phyloP scores from a whole-genome alignment of 2,113 vertebrate genomes.

The Sus scrofa region T2T-Sscrofa CM000812.6:174400001-174400500 shows the following conservation, averaged over 20 bases:
- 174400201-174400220: neutral
- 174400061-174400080: neutral
- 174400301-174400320: neutral
- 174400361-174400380: neutral
- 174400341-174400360: neutral
- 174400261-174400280: neutral
- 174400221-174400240: neutral
- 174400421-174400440: neutral
- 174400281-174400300: neutral
- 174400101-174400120: neutral
- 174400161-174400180: neutral
- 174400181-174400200: neutral
- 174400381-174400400: neutral
- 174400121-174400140: neutral
- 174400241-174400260: neutral
- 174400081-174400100: slow-evolving; percentile 7
- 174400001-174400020: neutral
- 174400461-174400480: slow-evolving; percentile 23
- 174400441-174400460: neutral
- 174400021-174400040: neutral
- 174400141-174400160: neutral
- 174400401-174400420: neutral
- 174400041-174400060: neutral
- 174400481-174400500: neutral
- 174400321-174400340: neutral